These are phyloP conservation scores for Dendrolimus punctatus DNA, from an alignment of 1,140 invertebrate genomes.

Conservation along the genomic window DNA sequence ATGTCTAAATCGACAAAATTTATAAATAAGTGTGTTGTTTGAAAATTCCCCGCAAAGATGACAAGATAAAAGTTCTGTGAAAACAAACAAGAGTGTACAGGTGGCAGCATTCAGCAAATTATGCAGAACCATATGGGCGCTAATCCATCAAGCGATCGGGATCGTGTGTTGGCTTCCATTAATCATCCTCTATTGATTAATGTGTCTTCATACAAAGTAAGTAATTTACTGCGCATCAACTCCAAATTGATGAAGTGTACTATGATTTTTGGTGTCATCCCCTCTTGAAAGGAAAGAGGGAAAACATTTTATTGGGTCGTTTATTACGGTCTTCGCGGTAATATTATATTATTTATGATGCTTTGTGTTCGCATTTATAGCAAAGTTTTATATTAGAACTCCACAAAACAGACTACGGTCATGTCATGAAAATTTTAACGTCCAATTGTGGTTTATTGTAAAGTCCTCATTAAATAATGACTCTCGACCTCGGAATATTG, in stretches of 20 bases:
- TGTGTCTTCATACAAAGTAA: conserved; percentile 58
- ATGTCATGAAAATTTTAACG: conserved; percentile 9
- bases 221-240: conserved; percentile 29
- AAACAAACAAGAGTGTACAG: conserved; percentile 39
- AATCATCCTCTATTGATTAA: conserved; percentile 69
- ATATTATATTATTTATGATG: no score
- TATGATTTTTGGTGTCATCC: conserved; percentile 21
- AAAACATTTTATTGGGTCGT: background rate
- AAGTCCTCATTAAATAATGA: conserved; percentile 42
- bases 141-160: conserved; percentile 65
- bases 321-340: background rate
- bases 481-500: conserved; percentile 26
- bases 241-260: conserved; percentile 25
- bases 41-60: background rate
- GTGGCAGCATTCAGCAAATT: conserved; percentile 59
- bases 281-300: conserved; percentile 3
- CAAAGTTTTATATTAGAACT: no score
- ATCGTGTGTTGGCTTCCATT: conserved; percentile 51
- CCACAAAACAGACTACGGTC: background rate
- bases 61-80: conserved; percentile 8
- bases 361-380: no score
- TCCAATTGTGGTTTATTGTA: conserved; percentile 1
- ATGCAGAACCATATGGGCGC: conserved; percentile 61
- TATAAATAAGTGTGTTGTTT: no score
- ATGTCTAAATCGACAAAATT: no score